Conservation (phyloP, 2,888 invertebrate genomes). For the Clepsis dumicolana region DNA sequence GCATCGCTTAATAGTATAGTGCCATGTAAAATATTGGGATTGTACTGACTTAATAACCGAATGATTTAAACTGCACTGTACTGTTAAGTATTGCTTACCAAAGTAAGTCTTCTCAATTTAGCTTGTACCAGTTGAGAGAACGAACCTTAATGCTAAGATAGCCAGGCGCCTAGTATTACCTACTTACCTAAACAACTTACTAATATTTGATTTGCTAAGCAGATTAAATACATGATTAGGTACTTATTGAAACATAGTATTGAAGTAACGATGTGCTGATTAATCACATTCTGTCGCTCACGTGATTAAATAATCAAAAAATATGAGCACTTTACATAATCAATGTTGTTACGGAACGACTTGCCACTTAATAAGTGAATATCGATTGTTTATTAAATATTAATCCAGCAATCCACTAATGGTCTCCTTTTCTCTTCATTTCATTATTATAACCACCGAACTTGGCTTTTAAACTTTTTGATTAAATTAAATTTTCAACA, state of each 20-base stretch:
- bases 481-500: constrained; percentile 31
- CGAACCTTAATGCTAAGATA: too few species aligned
- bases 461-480: constrained; percentile 27
- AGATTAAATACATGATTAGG: background rate
- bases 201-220: too few species aligned
- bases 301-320: background rate
- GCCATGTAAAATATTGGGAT: too few species aligned
- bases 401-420: constrained; percentile 23
- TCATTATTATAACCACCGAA: constrained; percentile 24
- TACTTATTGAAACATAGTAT: background rate
- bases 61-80: too few species aligned
- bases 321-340: background rate
- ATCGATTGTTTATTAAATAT: constrained; percentile 27
- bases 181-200: too few species aligned
- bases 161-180: too few species aligned
- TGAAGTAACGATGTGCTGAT: background rate
- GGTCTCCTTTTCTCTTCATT: constrained; percentile 16
- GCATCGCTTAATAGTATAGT: too few species aligned
- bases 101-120: too few species aligned
- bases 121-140: too few species aligned
- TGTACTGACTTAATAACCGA: too few species aligned
- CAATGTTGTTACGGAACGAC: background rate
- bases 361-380: background rate
- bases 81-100: too few species aligned
- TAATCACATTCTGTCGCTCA: background rate